A percentile compares a stretch with the other conserved stretches of the same genome.
These are phyloP conservation scores for Neodiprion fabricii DNA, from an alignment of 1,140 invertebrate genomes.

Conservation along the genomic window DNA sequence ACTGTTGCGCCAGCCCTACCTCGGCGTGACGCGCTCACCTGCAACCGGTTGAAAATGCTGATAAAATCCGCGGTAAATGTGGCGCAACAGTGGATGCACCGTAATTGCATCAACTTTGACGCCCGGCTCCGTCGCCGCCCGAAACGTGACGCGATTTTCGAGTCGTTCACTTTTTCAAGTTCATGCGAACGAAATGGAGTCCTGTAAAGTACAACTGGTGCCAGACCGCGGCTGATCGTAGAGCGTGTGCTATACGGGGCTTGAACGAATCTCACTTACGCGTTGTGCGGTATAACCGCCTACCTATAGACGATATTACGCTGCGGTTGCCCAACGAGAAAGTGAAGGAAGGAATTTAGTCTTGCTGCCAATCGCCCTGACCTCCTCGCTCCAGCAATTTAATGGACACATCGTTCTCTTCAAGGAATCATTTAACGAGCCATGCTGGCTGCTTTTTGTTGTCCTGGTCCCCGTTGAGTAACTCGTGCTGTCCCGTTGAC, in stretches of 20 bases:
- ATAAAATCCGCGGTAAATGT: neutral
- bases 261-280: neutral
- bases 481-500: no score
- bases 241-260: neutral
- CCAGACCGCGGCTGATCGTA: no score
- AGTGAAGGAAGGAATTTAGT: conserved; percentile 42
- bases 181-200: neutral
- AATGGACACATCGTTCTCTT: neutral
- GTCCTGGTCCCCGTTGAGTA: no score
- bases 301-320: neutral
- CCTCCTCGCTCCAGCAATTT: conserved; percentile 26
- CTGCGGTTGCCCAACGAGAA: conserved; percentile 33
- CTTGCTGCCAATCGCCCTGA: conserved; percentile 43
- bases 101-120: neutral
- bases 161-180: neutral
- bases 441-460: no score
- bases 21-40: neutral
- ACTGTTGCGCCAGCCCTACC: no score
- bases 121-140: no score
- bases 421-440: no score
- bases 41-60: neutral
- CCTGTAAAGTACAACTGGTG: neutral
- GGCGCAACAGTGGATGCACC: neutral
- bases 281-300: neutral
- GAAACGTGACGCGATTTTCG: neutral